phyloP scores from a whole-genome alignment of 2,797 vertebrate genomes.

The Galagoides demidoff region DNA sequence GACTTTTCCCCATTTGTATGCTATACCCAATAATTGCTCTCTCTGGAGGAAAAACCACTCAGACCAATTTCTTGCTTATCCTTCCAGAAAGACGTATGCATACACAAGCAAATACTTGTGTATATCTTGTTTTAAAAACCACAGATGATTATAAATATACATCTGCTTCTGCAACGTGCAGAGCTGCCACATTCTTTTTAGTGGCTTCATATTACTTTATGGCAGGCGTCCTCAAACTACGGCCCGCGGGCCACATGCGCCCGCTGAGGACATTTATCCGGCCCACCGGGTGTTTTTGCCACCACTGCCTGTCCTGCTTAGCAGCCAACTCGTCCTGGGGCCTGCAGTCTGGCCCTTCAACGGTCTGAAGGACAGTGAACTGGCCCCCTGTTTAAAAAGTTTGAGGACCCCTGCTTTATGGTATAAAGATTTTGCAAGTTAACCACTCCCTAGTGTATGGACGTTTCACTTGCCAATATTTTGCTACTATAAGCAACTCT shows the following conservation, averaged over 20 bases:
- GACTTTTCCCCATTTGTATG: neutral
- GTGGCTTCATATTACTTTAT: neutral
- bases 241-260: no score
- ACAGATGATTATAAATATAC: neutral
- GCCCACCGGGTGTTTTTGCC: no score
- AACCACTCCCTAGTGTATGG: neutral
- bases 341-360: no score
- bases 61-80: slow-evolving; percentile 34
- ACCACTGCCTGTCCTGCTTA: no score
- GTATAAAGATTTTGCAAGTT: neutral
- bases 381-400: no score
- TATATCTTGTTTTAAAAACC: neutral
- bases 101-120: neutral
- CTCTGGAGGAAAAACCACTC: neutral
- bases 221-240: no score
- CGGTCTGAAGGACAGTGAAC: no score
- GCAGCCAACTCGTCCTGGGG: no score
- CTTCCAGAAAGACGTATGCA: neutral
- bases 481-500: neutral
- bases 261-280: no score
- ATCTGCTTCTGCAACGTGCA: neutral
- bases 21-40: neutral
- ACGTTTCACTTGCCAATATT: neutral
- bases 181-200: neutral
- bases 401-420: neutral